Evolutionary conservation across 2,797 vertebrate genomes (phyloP).

Genomic region (Crax fasciolata): DNA sequence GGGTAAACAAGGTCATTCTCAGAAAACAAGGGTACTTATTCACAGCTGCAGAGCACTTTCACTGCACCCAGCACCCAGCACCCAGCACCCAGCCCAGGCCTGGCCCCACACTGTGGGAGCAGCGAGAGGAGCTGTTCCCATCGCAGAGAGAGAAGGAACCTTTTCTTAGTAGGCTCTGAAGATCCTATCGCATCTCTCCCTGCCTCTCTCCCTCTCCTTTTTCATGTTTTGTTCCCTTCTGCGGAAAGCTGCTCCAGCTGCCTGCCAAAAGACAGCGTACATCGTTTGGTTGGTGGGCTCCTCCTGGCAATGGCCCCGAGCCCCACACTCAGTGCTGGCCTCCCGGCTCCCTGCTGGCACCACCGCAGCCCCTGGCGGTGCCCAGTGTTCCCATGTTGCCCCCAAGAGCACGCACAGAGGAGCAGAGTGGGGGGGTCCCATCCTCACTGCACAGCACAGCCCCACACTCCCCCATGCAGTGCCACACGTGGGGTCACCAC

Average conservation of each 20-base stretch:
- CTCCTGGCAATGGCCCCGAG: slow-evolving; percentile 12
- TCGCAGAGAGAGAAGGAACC: not conserved
- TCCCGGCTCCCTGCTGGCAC: slow-evolving; percentile 24
- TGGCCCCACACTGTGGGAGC: not conserved
- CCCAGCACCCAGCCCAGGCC: not conserved
- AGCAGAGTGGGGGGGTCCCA: no score
- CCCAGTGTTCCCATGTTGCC: not conserved
- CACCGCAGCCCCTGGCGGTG: not conserved
- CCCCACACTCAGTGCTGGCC: slow-evolving; percentile 19
- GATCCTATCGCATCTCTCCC: not conserved
- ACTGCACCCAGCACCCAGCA: not conserved
- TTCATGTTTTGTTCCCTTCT: not conserved
- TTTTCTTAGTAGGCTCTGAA: not conserved
- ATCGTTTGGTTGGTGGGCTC: slow-evolving; percentile 57
- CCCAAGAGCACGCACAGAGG: not conserved
- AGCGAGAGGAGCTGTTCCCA: not conserved
- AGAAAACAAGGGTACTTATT: no score
- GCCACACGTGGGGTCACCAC: no score
- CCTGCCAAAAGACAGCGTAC: slow-evolving; percentile 45
- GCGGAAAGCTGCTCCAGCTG: not conserved
- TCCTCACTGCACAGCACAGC: no score
- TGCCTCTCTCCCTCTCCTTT: not conserved
- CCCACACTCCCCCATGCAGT: not conserved
- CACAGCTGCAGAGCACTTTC: no score
- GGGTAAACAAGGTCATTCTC: no score